Conservation (phyloP, 2,797 vertebrate genomes). For the Xenopus petersii region DNA sequence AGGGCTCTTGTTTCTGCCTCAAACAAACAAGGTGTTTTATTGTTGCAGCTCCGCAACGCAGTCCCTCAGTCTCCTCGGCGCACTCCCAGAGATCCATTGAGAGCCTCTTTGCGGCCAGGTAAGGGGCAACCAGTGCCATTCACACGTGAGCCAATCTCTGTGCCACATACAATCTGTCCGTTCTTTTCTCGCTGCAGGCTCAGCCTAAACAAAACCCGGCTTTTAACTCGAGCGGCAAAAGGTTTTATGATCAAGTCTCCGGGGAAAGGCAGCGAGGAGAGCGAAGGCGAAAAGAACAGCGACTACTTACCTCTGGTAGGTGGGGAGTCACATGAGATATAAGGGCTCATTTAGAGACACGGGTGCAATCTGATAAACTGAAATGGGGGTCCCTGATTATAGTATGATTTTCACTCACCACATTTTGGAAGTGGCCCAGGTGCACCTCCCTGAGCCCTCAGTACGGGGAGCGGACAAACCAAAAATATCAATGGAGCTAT, state of each 20-base stretch:
- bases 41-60: slow-evolving; percentile 71
- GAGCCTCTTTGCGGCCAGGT: slow-evolving; percentile 86
- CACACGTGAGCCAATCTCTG: no score
- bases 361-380: no score
- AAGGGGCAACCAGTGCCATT: not conserved
- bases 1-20: no score
- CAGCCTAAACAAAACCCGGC: slow-evolving; percentile 80
- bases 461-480: no score
- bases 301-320: slow-evolving; percentile 91
- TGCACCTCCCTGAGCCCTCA: no score
- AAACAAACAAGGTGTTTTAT: slow-evolving; percentile 15
- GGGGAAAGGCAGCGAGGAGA: slow-evolving; percentile 74
- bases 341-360: no score
- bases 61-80: slow-evolving; percentile 73
- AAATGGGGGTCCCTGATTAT: no score
- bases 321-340: not conserved
- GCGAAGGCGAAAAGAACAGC: slow-evolving; percentile 71
- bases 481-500: no score
- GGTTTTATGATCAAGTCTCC: slow-evolving; percentile 85
- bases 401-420: no score
- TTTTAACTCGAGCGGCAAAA: slow-evolving; percentile 82
- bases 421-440: no score
- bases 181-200: slow-evolving; percentile 62
- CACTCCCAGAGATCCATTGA: slow-evolving; percentile 81
- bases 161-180: not conserved